Conservation (phyloP, 2,113 vertebrate genomes). For the Antechinus flavipes region DNA sequence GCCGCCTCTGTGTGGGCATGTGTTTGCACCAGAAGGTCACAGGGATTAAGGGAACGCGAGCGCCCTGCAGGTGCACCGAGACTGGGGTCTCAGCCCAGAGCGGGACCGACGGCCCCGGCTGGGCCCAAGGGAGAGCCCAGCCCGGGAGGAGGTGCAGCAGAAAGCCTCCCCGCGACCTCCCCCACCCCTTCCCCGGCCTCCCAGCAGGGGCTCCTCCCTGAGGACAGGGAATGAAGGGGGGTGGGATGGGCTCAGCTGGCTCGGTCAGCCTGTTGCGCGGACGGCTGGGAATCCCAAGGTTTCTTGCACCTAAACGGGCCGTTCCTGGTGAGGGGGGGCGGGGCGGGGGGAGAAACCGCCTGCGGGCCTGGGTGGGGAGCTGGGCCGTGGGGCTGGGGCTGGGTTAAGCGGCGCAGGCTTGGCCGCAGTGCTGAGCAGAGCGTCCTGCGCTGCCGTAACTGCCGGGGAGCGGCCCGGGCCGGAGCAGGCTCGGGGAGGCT, state of each 20-base stretch:
- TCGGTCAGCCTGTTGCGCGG: not conserved
- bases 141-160: not conserved
- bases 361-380: not conserved
- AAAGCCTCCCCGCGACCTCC: accelerated
- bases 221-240: no score
- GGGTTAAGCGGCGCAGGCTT: not conserved
- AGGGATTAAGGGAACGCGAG: conserved; percentile 60
- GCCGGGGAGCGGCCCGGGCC: not conserved
- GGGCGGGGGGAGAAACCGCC: not conserved
- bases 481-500: conserved; percentile 28
- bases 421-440: not conserved
- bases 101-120: not conserved
- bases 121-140: not conserved
- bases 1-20: not conserved
- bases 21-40: conserved; percentile 61
- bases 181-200: conserved; percentile 59
- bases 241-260: conserved; percentile 32
- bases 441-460: not conserved
- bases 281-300: not conserved
- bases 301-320: not conserved
- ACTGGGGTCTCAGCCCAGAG: not conserved
- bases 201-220: not conserved
- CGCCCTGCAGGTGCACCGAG: not conserved
- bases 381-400: not conserved
- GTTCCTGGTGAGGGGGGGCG: not conserved